These are phyloP conservation scores for Aphaenogaster floridana DNA, from an alignment of 1,140 invertebrate genomes.

Conservation along the genomic window DNA sequence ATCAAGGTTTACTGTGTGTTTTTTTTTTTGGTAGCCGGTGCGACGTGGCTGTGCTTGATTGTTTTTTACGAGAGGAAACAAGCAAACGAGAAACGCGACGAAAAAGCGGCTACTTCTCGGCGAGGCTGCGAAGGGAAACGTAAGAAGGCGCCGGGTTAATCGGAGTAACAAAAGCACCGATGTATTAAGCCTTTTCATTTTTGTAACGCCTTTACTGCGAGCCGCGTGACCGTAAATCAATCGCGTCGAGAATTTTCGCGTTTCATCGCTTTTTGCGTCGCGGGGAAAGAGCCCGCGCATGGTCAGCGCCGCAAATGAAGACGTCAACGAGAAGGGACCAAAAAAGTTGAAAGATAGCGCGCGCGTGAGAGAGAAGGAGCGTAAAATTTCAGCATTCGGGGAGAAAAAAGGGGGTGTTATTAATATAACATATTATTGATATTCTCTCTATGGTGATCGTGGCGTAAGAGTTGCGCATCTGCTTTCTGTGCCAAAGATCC, in stretches of 20 bases:
- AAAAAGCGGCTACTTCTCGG: conserved; percentile 23
- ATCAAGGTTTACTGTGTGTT: conserved; percentile 82
- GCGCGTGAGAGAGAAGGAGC: neutral
- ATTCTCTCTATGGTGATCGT: neutral
- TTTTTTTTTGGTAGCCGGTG: conserved; percentile 66
- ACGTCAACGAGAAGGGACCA: conserved; percentile 68
- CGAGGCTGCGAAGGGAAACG: conserved; percentile 36
- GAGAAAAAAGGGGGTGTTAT: conserved; percentile 1
- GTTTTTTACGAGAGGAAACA: conserved; percentile 82
- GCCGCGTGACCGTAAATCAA: conserved; percentile 81
- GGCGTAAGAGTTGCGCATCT: no score
- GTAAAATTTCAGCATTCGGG: neutral
- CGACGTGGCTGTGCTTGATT: conserved; percentile 80
- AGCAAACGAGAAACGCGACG: conserved; percentile 13
- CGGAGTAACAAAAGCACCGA: conserved; percentile 58
- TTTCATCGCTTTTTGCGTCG: conserved; percentile 80
- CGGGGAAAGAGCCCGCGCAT: conserved; percentile 54
- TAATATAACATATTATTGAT: conserved; percentile 31
- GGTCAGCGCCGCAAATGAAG: conserved; percentile 72
- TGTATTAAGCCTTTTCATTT: conserved; percentile 83
- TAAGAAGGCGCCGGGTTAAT: conserved; percentile 32
- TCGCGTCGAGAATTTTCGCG: conserved; percentile 75
- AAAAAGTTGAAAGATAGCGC: conserved; percentile 12
- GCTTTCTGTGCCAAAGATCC: no score
- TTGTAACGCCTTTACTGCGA: conserved; percentile 83